Base-by-base conservation (phyloP, 2,888 invertebrate species). In the Choristoneura rosaceana region DNA sequence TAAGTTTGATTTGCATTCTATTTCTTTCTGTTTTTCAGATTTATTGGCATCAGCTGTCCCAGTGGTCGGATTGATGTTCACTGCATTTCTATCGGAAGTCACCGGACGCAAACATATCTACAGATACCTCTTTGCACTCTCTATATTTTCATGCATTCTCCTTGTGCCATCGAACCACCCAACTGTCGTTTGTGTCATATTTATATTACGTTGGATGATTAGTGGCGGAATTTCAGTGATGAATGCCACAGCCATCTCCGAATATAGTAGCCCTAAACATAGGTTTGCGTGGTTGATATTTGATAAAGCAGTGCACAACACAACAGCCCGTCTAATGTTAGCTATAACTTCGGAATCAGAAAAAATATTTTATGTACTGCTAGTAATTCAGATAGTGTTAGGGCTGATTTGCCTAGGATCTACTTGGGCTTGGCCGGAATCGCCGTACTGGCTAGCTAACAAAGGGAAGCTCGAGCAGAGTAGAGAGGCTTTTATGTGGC, bases 401-500 rank as follows among this genome's bases (percentile, higher is more conserved):
- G 62, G 62, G 3, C 25, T 62, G 8, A 0, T 33, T 5, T 43
- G 62, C 15, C 14, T 62, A 1, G 43, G 12, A 2, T 25, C 25
- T 7, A 12, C 4, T 12, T 62, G 43, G 10, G 1, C 5, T 5
- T 62, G 62, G 17, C 62, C 62, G 8, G 62, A 62, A 14, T 45
- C 62, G n/a, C 62, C 62, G 2, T 62, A 62, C 45, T 62, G 62
- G 62, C 25, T 62, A 17, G 45, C 43, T 45, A 9, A 14, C 14
- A 43, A 41, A 25, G 45, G 62, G 5, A 43, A 41, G 45, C 14
- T 43, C 25, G 25, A 25, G 4, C 14, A 62, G 10, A 25, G 43
- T 25, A 25, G 8, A 41, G 10, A n/a, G 7, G 25, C 45, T 43
- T 14, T 62, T 8, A 17, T 25, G 17, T 45, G 45, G 45, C 62